Conservation (phyloP, 2,113 vertebrate genomes). For the Silurus asotus region DNA sequence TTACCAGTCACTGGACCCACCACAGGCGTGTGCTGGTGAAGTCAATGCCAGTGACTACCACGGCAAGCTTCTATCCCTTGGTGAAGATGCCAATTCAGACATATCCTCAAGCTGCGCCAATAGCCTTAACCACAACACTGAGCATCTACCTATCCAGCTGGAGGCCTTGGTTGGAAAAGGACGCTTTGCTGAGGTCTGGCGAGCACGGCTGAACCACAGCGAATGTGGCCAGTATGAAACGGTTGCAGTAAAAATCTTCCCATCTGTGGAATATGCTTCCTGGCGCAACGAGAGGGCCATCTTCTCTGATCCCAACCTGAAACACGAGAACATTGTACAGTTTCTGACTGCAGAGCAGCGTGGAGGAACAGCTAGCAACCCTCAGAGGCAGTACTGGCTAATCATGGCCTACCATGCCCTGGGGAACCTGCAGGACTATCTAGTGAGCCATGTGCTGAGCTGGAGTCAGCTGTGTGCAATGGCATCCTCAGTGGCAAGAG, state of each 20-base stretch:
- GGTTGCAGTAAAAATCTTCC: constrained; percentile 88
- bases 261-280: constrained; percentile 78
- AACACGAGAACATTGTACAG: constrained; percentile 81
- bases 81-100: constrained; percentile 53
- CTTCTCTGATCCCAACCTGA: constrained; percentile 77
- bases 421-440: constrained; percentile 88
- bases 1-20: constrained; percentile 62
- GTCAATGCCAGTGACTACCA: constrained; percentile 47
- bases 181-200: constrained; percentile 85
- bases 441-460: constrained; percentile 75
- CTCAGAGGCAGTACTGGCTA: constrained; percentile 83
- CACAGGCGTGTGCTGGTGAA: constrained; percentile 41
- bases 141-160: constrained; percentile 82
- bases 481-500: constrained; percentile 78
- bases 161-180: constrained; percentile 85
- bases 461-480: constrained; percentile 81
- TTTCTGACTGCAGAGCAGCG: constrained; percentile 83
- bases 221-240: constrained; percentile 73
- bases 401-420: constrained; percentile 83
- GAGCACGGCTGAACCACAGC: constrained; percentile 75
- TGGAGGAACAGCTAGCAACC: constrained; percentile 37
- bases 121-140: constrained; percentile 63
- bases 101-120: constrained; percentile 54
- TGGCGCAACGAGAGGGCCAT: constrained; percentile 86
- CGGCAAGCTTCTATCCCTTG: constrained; percentile 60